Conservation (phyloP, 2,888 invertebrate genomes). For the Plagiodera versicolora region DNA sequence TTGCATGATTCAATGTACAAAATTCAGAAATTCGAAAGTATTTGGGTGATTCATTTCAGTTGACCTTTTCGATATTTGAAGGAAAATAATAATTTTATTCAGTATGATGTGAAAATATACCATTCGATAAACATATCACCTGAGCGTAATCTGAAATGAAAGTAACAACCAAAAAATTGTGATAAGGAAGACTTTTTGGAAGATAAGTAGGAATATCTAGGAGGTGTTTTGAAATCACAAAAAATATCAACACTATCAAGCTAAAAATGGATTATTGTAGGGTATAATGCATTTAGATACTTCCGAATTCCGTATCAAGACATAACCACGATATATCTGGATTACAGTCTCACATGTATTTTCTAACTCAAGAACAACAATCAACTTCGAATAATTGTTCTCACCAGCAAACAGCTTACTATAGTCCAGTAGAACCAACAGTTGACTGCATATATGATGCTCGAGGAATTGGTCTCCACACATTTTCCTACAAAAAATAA, state of each 20-base stretch:
- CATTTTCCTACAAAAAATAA: conserved; percentile 66
- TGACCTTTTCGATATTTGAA: too few species aligned
- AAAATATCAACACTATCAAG: neutral
- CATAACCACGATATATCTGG: conserved; percentile 44
- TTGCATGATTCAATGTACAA: conserved; percentile 31
- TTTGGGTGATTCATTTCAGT: neutral
- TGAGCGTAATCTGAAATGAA: too few species aligned
- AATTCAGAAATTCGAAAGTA: conserved; percentile 30
- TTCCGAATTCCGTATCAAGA: conserved; percentile 33
- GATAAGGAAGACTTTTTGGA: neutral
- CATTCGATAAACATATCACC: too few species aligned
- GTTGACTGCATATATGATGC: conserved; percentile 23
- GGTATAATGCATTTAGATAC: conserved; percentile 10
- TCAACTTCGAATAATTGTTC: conserved; percentile 43
- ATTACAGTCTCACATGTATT: conserved; percentile 46
- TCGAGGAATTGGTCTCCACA: conserved; percentile 56
- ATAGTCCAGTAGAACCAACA: conserved; percentile 25
- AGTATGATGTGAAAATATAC: too few species aligned
- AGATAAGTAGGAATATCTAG: neutral
- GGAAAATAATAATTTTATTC: conserved; percentile 2
- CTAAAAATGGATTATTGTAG: too few species aligned
- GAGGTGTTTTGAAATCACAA: conserved; percentile 4
- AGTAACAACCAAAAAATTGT: neutral
- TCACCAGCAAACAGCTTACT: conserved; percentile 18
- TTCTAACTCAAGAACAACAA: conserved; percentile 41